These are phyloP conservation scores for Diadumene lineata DNA, from an alignment of 92 coral and sea anemone genomes.

Conservation along the genomic window DNA sequence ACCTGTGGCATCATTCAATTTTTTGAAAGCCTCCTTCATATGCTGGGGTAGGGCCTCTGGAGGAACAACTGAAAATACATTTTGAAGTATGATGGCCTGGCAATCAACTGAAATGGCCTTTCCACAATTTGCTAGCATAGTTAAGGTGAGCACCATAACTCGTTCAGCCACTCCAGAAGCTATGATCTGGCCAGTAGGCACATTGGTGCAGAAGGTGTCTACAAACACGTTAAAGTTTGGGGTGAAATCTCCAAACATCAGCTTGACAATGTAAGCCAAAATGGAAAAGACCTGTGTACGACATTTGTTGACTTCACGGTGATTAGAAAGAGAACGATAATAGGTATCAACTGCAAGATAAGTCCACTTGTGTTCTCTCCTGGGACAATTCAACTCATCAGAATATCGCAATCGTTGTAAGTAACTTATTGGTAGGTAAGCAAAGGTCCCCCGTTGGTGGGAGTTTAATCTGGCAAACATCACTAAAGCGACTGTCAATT, in stretches of 20 bases:
- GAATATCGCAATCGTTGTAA: slow-evolving; percentile 54
- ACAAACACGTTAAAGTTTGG: slow-evolving; percentile 57
- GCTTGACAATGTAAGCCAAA: slow-evolving; percentile 56
- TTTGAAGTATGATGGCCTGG: slow-evolving; percentile 43
- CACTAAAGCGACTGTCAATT: slow-evolving; percentile 65
- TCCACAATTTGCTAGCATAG: slow-evolving; percentile 91
- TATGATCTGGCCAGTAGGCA: slow-evolving; percentile 27
- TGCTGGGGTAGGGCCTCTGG: slow-evolving; percentile 39
- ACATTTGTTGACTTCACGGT: slow-evolving; percentile 6
- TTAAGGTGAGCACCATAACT: slow-evolving; percentile 66
- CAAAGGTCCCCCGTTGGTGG: not conserved
- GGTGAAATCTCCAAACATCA: slow-evolving; percentile 64
- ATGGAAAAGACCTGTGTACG: slow-evolving; percentile 52
- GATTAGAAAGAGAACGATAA: slow-evolving; percentile 17
- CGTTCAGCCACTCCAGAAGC: slow-evolving; percentile 75
- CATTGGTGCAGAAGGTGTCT: slow-evolving; percentile 46
- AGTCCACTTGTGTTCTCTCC: slow-evolving; percentile 28
- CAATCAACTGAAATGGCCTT: slow-evolving; percentile 50
- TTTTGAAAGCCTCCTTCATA: slow-evolving; percentile 49
- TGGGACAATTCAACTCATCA: slow-evolving; percentile 55
- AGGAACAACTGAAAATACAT: slow-evolving; percentile 28
- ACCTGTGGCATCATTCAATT: slow-evolving; percentile 36
- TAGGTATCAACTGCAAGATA: slow-evolving; percentile 53
- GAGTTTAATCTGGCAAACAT: slow-evolving; percentile 53
- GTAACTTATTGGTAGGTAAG: slow-evolving; percentile 82